Evolutionary conservation across 2,888 invertebrate genomes (phyloP).

Genomic region (Perithous albicinctus): DNA sequence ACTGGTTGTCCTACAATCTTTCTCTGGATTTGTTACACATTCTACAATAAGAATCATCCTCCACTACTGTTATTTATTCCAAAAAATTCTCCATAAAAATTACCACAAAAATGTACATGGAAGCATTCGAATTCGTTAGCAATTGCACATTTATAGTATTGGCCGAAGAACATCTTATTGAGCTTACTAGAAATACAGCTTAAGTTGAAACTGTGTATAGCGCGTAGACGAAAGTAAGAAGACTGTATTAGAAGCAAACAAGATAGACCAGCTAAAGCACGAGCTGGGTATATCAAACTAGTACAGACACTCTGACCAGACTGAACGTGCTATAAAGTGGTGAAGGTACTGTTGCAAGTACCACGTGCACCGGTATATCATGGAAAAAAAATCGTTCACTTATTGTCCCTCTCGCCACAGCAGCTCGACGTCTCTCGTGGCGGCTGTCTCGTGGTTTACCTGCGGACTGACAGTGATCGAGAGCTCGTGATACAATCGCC

Average conservation of each 20-base stretch:
- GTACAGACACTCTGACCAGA: background rate
- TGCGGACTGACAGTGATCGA: slow-evolving; percentile 80
- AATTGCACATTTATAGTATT: no score
- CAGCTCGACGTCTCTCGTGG: slow-evolving; percentile 17
- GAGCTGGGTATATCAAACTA: background rate
- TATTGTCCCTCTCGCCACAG: slow-evolving; percentile 29
- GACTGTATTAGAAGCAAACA: background rate
- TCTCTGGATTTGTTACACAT: no score
- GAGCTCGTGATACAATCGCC: slow-evolving; percentile 78
- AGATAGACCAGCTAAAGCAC: background rate
- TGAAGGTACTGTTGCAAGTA: background rate
- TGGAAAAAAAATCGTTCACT: slow-evolving; percentile 38
- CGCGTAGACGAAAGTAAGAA: background rate
- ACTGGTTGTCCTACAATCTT: no score
- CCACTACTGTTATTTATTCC: no score
- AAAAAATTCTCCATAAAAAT: no score
- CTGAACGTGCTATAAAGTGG: background rate
- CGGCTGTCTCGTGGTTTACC: slow-evolving; percentile 57
- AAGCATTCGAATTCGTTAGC: no score
- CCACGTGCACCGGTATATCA: slow-evolving; percentile 31
- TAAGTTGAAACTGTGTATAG: background rate
- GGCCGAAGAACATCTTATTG: background rate
- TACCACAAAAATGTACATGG: no score
- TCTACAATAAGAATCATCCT: no score
- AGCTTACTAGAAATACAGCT: background rate